Conservation (phyloP, 2,888 invertebrate species). For the Amblyjoppa fuscipennis region DNA sequence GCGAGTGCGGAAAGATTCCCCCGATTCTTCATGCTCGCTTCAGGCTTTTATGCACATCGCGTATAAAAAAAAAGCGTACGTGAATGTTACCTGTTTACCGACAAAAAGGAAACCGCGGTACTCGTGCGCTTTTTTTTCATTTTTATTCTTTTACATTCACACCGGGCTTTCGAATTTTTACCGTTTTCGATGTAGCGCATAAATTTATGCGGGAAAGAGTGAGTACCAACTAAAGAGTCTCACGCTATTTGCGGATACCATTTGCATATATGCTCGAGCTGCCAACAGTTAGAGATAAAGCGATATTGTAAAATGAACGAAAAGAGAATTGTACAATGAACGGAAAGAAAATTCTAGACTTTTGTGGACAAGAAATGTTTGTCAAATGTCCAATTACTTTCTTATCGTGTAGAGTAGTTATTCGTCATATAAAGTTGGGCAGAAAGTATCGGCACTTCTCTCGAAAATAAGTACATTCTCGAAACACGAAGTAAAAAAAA, state of each 20-base stretch:
- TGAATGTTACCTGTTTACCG: slow-evolving; percentile 31
- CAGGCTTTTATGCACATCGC: slow-evolving; percentile 46
- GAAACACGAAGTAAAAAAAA: not conserved
- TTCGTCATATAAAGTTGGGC: not conserved
- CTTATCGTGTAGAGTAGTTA: not conserved
- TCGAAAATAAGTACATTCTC: not conserved
- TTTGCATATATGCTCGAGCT: slow-evolving; percentile 51
- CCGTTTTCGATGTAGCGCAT: slow-evolving; percentile 39
- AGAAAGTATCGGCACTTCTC: not conserved
- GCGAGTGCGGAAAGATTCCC: slow-evolving; percentile 61
- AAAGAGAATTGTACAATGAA: not conserved
- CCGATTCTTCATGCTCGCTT: slow-evolving; percentile 60
- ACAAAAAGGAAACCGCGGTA: slow-evolving; percentile 30
- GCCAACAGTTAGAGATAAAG: slow-evolving; percentile 49
- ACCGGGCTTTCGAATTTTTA: slow-evolving; percentile 47
- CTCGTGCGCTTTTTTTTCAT: slow-evolving; percentile 26
- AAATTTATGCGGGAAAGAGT: slow-evolving; percentile 53
- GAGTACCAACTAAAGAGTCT: slow-evolving; percentile 28
- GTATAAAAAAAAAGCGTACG: slow-evolving; percentile 35
- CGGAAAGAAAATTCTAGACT: not conserved
- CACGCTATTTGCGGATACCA: slow-evolving; percentile 8
- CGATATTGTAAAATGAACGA: not conserved
- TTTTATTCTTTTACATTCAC: slow-evolving; percentile 29
- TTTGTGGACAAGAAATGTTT: not conserved
- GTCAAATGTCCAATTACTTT: too few species aligned